Base-by-base conservation (phyloP, 2,888 invertebrate species). In the Limnephilus marmoratus region DNA sequence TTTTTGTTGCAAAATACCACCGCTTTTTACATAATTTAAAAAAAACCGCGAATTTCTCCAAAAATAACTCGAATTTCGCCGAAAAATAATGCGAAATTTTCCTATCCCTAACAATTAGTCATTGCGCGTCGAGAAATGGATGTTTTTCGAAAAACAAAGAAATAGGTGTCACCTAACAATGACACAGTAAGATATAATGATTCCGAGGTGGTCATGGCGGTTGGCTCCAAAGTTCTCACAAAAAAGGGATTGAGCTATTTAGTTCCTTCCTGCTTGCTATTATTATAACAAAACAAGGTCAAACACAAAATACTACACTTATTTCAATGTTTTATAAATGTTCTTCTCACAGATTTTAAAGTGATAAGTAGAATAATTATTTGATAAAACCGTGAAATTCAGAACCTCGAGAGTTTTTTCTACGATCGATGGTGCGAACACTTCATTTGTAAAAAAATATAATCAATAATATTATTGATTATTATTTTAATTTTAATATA, bases 201-300 rank as follows among this genome's bases (percentile, higher is more conserved):
- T 9, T 31, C 12, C 87, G 34, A 53, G 68, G 53, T 68, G 34
- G 68, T 87, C 87, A 87, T 24, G 87, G 87, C 31, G 18, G 18
- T 7, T 31, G 87, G 18, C 34, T 68, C 31, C 15, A 7, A 34
- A 87, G 18, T 29, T 4, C 4, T 2, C 31, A 53, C 15, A 87
- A 87, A 31, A 31, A 87, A 68, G 24, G 31, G 68, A 53, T 87
- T 53, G 53, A 87, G 87, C 53, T 37, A 31, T 31, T 87, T 87
- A 68, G n/a, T 86, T 49, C 86, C 86, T 86, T 37, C 68, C 68
- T 85, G 86, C 13, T 86, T 86, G 29, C 15, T 86, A 45, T 45
- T 18, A 68, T 3, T 45, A 49, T n/a, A 86, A 41, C 24, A 85
- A 45, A 86, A 86, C 86, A 86, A 86, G 86, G 86, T 86, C 86